Percentiles rank a stretch among this genome's conserved stretches.
Evolutionary conservation across 2,888 invertebrate genomes (phyloP).

Genomic region (Corbicula japonica): DNA sequence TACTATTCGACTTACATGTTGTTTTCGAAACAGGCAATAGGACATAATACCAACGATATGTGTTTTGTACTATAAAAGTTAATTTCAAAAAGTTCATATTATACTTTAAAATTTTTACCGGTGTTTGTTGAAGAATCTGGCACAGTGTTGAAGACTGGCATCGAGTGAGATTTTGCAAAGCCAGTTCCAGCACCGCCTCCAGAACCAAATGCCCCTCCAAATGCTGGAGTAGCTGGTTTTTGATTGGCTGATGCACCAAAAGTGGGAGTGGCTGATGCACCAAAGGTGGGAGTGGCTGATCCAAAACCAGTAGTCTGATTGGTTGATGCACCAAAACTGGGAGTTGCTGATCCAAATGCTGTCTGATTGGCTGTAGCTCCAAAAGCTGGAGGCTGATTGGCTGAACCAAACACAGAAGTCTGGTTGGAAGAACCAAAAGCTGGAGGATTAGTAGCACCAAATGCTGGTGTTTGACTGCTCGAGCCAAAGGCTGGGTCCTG

Average conservation of each 20-base stretch:
- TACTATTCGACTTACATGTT: too few species aligned
- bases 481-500: conserved; percentile 37
- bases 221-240: conserved; percentile 43
- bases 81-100: background rate
- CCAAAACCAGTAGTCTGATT: conserved; percentile 57
- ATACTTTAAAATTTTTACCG: too few species aligned
- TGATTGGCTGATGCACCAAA: conserved; percentile 43
- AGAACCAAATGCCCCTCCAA: conserved; percentile 56
- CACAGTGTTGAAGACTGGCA: too few species aligned
- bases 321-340: too few species aligned
- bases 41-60: too few species aligned
- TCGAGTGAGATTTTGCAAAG: conserved; percentile 57
- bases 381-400: conserved; percentile 38
- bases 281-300: conserved; percentile 47
- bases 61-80: background rate
- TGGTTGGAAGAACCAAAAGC: conserved; percentile 27
- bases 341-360: conserved; percentile 44
- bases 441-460: conserved; percentile 17
- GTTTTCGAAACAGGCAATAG: too few species aligned
- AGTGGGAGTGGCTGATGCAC: conserved; percentile 44
- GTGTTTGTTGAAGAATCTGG: too few species aligned
- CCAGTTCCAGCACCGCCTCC: conserved; percentile 34
- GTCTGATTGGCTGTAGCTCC: conserved; percentile 17
- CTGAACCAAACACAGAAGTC: conserved; percentile 43
- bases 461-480: conserved; percentile 20